phyloP scores from a whole-genome alignment of 1,140 invertebrate species.

The Drosophila eugracilis region DNA sequence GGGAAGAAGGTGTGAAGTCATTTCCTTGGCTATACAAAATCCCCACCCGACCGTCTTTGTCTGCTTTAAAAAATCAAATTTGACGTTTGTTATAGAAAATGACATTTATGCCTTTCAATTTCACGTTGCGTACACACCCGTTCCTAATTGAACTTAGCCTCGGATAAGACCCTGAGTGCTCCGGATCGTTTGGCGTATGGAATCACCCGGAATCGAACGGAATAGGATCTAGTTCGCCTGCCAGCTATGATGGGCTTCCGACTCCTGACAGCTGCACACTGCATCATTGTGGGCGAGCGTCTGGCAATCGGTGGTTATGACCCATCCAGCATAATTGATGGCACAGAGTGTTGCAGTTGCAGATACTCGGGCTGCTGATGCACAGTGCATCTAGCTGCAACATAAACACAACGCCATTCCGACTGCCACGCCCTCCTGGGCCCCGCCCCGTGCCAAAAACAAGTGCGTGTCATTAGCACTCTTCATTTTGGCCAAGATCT shows the following conservation, averaged over 20 bases:
- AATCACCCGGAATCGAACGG: constrained; percentile 5
- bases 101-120: constrained; percentile 59
- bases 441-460: constrained; percentile 27
- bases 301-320: constrained; percentile 12
- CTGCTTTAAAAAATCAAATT: constrained; percentile 45
- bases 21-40: constrained; percentile 53
- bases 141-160: constrained; percentile 37
- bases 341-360: constrained; percentile 14
- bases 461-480: constrained; percentile 40
- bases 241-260: constrained; percentile 14
- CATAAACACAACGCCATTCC: constrained; percentile 21
- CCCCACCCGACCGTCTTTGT: constrained; percentile 13
- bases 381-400: constrained; percentile 18
- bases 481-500: constrained; percentile 21
- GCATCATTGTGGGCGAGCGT: constrained; percentile 5
- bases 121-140: constrained; percentile 42
- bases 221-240: constrained; percentile 5
- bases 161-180: constrained; percentile 17
- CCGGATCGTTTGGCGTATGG: too few relatives aligned
- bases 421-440: too few relatives aligned
- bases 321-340: constrained; percentile 39
- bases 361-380: constrained; percentile 2
- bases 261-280: constrained; percentile 23
- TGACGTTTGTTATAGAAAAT: constrained; percentile 50
- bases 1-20: constrained; percentile 64